Percentiles rank a stretch among this genome's conserved stretches.
These are phyloP conservation scores for Acromyrmex echinatior DNA, from an alignment of 1,140 invertebrate species.

Conservation along the genomic window DNA sequence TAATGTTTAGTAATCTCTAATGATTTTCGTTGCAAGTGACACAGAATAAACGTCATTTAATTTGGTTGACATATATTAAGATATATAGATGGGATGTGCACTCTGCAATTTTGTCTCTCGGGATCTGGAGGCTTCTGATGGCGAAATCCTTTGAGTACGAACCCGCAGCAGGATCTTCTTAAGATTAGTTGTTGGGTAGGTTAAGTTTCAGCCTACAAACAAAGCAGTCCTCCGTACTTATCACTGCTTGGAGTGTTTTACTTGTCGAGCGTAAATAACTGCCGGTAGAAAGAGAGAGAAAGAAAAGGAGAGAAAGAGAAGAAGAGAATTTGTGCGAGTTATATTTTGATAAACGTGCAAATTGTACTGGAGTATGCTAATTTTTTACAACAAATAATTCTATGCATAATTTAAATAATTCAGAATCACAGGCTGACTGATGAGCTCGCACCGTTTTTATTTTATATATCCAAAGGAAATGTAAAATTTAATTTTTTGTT, in stretches of 20 bases:
- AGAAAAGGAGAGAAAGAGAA: not conserved
- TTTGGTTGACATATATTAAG: slow-evolving; percentile 67
- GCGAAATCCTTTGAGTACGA: slow-evolving; percentile 68
- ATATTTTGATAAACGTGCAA: slow-evolving; percentile 55
- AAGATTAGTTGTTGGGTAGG: slow-evolving; percentile 72
- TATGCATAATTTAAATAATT: not conserved
- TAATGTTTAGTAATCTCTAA: slow-evolving; percentile 38
- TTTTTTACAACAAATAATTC: not conserved
- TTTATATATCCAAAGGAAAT: not conserved
- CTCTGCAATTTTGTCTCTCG: slow-evolving; percentile 58
- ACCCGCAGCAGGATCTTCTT: slow-evolving; percentile 74
- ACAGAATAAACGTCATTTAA: slow-evolving; percentile 60
- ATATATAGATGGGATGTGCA: slow-evolving; percentile 51
- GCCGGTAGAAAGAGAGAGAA: not conserved
- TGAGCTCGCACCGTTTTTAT: not conserved
- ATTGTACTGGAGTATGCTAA: not conserved
- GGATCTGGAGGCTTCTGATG: slow-evolving; percentile 49
- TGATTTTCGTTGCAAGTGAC: slow-evolving; percentile 9
- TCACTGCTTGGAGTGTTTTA: slow-evolving; percentile 66
- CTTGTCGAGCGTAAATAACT: slow-evolving; percentile 70
- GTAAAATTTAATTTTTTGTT: not conserved
- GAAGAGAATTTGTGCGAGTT: slow-evolving; percentile 62
- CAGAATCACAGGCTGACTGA: not conserved
- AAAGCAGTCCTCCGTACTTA: slow-evolving; percentile 69
- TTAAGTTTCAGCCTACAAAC: slow-evolving; percentile 74